Percentiles rank a stretch among this genome's conserved stretches.
These are phyloP conservation scores for Thamnophis elegans DNA, from an alignment of 2,797 vertebrate genomes.

Conservation along the genomic window DNA sequence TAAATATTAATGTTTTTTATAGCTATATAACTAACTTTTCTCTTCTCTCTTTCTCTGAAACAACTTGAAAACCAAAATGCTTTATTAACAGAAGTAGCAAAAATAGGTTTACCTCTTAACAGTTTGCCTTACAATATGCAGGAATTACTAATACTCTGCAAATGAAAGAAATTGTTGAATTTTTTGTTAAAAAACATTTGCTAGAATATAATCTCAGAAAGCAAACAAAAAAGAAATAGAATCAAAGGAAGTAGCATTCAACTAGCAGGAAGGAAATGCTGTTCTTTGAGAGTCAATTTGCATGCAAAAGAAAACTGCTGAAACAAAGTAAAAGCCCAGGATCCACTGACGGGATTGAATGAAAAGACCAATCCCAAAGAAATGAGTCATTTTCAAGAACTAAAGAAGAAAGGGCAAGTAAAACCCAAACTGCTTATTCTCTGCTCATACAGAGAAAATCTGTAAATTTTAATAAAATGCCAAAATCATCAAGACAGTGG, in stretches of 20 bases:
- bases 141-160: not conserved
- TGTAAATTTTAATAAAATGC: not conserved
- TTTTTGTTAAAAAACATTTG: not conserved
- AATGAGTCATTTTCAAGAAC: not conserved
- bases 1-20: not conserved
- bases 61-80: not conserved
- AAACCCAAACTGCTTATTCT: not conserved
- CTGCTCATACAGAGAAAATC: not conserved
- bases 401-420: not conserved
- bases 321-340: not conserved
- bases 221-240: not conserved
- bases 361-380: not conserved
- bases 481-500: not conserved
- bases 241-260: not conserved
- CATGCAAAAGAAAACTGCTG: conserved; percentile 26
- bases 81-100: not conserved
- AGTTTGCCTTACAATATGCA: not conserved
- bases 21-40: not conserved
- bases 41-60: not conserved
- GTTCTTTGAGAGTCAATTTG: not conserved
- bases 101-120: not conserved
- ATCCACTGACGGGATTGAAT: not conserved
- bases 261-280: not conserved
- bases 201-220: not conserved
- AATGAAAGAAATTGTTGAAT: not conserved